Base-by-base conservation (phyloP, 2,797 vertebrate species). In the Urophycis tenuis region DNA sequence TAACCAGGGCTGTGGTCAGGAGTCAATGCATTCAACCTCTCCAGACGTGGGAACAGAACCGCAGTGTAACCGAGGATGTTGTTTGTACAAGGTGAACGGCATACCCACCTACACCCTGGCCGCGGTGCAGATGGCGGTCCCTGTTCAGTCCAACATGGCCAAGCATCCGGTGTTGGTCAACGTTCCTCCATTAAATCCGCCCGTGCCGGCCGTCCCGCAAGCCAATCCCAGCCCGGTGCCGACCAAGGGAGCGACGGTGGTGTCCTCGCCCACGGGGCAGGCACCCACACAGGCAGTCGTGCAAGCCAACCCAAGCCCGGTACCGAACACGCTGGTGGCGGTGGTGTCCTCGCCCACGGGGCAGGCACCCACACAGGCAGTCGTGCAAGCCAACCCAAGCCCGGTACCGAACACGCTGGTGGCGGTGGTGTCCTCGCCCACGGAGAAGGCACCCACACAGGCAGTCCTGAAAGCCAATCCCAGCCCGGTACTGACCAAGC, bases 81-180 rank as follows among this genome's bases (percentile, higher is more conserved):
- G 14, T 71, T 25, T 39, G 25, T 11, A 5, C 67, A 95, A 95
- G 78, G 93, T 96, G 39, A 96, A 96, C 0, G 95, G 95, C 2
- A 92, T 95, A 34, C 95, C 95, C 1, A 95, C 92, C 0, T 96
- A 95, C 84, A 96, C 95, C 0, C 90, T 96, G 49, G 93, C 94
- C 3, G 94, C 95, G 0, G 87, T 96, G 60, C 94, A 95, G 0
- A 90, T 96, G 60, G 89, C 94, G 0, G 75, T 95, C 83, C 93
- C 95, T 0, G 87, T 94, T 41, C 77, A 93, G 31, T 39, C 93
- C 10, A 78, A 88, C 0, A 45, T 74, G 22, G 60, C 78, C 41
- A 82, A 92, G 0, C 84, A 91, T 0, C 92, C 93, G 45, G 45
- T 95, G 79, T 91, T 94, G 29, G 73, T 93, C 76, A 78, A 90